Evolutionary conservation across 2,113 vertebrate genomes (phyloP).

Genomic region (Notarius lentiginosus): DNA sequence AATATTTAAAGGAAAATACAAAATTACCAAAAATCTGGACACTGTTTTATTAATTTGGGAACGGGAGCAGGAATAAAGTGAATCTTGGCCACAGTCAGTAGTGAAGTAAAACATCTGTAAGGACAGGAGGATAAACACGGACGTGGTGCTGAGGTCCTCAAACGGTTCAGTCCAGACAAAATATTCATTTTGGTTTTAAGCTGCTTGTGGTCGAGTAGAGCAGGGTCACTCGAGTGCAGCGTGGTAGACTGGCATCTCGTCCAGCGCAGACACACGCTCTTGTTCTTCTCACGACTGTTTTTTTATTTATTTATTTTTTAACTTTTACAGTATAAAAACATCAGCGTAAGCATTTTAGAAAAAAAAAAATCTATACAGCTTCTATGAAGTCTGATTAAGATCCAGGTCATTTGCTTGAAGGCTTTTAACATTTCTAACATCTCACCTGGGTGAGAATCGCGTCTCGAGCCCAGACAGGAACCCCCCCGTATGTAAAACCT

Average conservation of each 20-base stretch:
- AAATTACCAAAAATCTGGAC: background rate
- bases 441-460: background rate
- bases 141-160: slow-evolving; percentile 18
- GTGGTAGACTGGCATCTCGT: slow-evolving; percentile 6
- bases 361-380: background rate
- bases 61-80: background rate
- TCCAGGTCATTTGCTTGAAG: background rate
- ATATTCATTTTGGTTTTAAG: slow-evolving; percentile 58
- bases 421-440: background rate
- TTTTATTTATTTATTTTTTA: no score
- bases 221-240: slow-evolving; percentile 55
- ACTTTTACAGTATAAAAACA: background rate
- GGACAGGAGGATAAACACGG: slow-evolving; percentile 58
- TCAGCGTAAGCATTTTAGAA: background rate
- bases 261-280: background rate
- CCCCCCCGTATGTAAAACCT: background rate
- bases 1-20: no score
- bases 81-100: background rate
- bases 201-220: slow-evolving; percentile 54
- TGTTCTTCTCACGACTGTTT: background rate
- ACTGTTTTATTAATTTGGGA: background rate
- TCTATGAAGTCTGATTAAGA: background rate
- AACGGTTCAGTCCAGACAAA: slow-evolving; percentile 49
- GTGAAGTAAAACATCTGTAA: background rate
- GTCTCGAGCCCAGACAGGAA: background rate